Base-by-base conservation (phyloP, 2,888 invertebrate species). In the Drosophila lacicola region DNA sequence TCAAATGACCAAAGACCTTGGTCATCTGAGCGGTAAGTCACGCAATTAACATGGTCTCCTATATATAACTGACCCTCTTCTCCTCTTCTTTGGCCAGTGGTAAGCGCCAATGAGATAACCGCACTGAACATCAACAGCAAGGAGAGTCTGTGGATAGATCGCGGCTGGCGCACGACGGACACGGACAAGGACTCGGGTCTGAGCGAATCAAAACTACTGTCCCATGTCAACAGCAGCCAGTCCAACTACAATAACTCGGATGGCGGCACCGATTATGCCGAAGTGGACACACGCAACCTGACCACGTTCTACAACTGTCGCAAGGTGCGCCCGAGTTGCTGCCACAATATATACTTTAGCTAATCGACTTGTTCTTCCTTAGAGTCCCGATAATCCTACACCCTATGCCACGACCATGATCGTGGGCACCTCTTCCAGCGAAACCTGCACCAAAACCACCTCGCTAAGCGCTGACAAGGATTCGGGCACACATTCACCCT, bases 331-430 rank as follows among this genome's bases (percentile, higher is more conserved):
- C 17, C 19, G 17, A 51, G 0, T 10, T 0, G 3, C 14, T 37
- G n/a, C 29, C 37, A 13, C 21, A 33, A 4, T 14, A 58, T 49
- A n/a, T 47, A 34, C 10, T 8, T 49, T 9, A 64, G 14, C 41
- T 68, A 53, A 72, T 46, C 14, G 41, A n/a, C 19, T 36, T 45
- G 0, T 5, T 56, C 39, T 51, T 9, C 33, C 14, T 29, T 11
- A 92, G 92, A 94, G 94, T 61, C 93, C 94, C 10, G 94, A 94
- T 78, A 94, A 95, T 90, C 95, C 95, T 0, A 95, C 95, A 3
- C 96, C 96, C 0, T 96, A 96, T 91, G 96, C 96, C 14, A 96
- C 96, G 0, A 96, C 96, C 11, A 96, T 95, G 92, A 93, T 96
- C 41, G 93, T 96, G 73, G 92, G 92, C 39, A 91, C 91, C 46